A percentile compares a stretch with the other conserved stretches of the same genome.
phyloP scores from a whole-genome alignment of 2,888 invertebrate species.

The Apamea epomidion region DNA sequence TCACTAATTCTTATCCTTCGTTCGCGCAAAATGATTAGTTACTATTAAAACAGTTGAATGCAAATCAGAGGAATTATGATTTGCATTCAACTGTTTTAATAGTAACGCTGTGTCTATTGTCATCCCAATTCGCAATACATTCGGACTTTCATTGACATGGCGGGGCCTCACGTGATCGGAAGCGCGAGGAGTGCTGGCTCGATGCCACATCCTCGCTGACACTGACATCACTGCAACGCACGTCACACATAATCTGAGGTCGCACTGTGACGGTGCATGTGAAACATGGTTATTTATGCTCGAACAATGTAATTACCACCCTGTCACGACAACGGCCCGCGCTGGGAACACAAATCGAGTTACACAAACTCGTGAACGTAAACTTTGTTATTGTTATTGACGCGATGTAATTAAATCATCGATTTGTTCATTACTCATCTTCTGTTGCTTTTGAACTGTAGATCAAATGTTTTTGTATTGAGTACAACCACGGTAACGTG shows the following conservation, averaged over 20 bases:
- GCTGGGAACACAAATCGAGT: constrained; percentile 22
- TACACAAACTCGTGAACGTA: constrained; percentile 24
- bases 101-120: constrained; percentile 25
- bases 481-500: no score
- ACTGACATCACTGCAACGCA: constrained; percentile 57
- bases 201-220: constrained; percentile 64
- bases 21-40: not conserved
- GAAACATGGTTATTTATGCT: constrained; percentile 39
- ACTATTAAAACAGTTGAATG: no score
- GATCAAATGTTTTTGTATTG: constrained; percentile 31
- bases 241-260: constrained; percentile 50
- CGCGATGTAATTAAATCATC: constrained; percentile 21
- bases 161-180: constrained; percentile 52
- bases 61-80: not conserved
- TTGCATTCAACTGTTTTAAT: not conserved
- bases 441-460: constrained; percentile 23
- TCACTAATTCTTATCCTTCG: constrained; percentile 2
- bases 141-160: constrained; percentile 28
- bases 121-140: constrained; percentile 3
- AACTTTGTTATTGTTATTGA: constrained; percentile 40
- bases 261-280: constrained; percentile 47
- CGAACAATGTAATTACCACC: constrained; percentile 36
- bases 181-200: constrained; percentile 59
- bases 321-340: constrained; percentile 34
- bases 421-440: constrained; percentile 28